Evolutionary conservation across 2,797 vertebrate genomes (phyloP).

Genomic region (Typhlichthys subterraneus): DNA sequence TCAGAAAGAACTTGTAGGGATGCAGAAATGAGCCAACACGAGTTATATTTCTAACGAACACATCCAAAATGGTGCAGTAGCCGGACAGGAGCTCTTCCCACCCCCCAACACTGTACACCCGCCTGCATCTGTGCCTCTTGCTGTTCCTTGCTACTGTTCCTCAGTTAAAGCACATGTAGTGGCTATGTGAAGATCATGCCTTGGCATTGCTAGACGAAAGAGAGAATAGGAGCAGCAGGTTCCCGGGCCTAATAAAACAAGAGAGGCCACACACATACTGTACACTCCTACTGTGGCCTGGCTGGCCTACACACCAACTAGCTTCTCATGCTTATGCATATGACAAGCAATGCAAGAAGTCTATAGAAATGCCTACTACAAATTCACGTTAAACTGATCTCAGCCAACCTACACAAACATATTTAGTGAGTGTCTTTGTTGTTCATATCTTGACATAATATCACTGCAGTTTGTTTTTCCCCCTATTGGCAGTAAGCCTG

Average conservation of each 20-base stretch:
- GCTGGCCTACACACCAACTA: neutral
- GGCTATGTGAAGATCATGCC: constrained; percentile 30
- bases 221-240: constrained; percentile 30
- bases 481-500: constrained; percentile 31
- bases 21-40: too few relatives aligned
- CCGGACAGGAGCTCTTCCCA: constrained; percentile 1
- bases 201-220: constrained; percentile 25
- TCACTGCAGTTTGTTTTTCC: constrained; percentile 24
- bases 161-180: constrained; percentile 35
- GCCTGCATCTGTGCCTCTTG: too few relatives aligned
- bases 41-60: neutral
- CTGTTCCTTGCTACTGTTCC: neutral
- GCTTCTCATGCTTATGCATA: constrained; percentile 7
- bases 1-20: neutral
- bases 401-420: too few relatives aligned
- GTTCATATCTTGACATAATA: neutral
- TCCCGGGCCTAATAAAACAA: constrained; percentile 31
- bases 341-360: constrained; percentile 5
- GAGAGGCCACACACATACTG: constrained; percentile 37
- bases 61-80: neutral
- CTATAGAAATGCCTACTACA: constrained; percentile 5
- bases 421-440: too few relatives aligned
- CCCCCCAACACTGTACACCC: too few relatives aligned
- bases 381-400: constrained; percentile 8
- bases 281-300: constrained; percentile 10